Percentiles rank a stretch among this genome's conserved stretches.
These are phyloP conservation scores for Mesembrinibis cayennensis DNA, from an alignment of 2,113 vertebrate genomes.

Conservation along the genomic window DNA sequence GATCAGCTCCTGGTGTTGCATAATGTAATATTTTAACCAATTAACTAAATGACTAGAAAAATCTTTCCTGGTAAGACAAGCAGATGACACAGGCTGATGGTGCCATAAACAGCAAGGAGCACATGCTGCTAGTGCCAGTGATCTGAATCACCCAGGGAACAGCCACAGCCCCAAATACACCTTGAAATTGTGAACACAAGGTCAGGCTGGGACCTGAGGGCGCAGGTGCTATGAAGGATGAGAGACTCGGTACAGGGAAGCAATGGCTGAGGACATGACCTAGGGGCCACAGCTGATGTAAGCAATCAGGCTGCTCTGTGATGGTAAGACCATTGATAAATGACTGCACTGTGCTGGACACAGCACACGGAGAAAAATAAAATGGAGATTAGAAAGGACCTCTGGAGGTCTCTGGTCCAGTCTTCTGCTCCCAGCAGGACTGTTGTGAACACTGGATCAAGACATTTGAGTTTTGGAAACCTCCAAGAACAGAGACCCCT, in stretches of 20 bases:
- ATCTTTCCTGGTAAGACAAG: conserved; percentile 38
- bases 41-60: conserved; percentile 51
- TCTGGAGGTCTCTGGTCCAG: not conserved
- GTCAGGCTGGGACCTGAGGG: conserved; percentile 7
- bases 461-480: not conserved
- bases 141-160: conserved; percentile 31
- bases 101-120: not conserved
- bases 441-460: not conserved
- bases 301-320: not conserved
- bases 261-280: not conserved
- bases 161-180: not conserved
- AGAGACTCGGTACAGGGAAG: not conserved
- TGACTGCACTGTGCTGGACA: not conserved
- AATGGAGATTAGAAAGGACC: not conserved
- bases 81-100: conserved; percentile 20
- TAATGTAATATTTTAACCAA: conserved; percentile 44
- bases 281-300: not conserved
- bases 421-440: not conserved
- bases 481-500: no score
- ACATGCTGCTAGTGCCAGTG: not conserved
- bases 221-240: not conserved
- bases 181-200: not conserved
- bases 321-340: not conserved
- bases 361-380: not conserved
- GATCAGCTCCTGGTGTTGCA: conserved; percentile 33